Base-by-base conservation (phyloP, 2,888 invertebrate genomes). In the Netelia inedita region DNA sequence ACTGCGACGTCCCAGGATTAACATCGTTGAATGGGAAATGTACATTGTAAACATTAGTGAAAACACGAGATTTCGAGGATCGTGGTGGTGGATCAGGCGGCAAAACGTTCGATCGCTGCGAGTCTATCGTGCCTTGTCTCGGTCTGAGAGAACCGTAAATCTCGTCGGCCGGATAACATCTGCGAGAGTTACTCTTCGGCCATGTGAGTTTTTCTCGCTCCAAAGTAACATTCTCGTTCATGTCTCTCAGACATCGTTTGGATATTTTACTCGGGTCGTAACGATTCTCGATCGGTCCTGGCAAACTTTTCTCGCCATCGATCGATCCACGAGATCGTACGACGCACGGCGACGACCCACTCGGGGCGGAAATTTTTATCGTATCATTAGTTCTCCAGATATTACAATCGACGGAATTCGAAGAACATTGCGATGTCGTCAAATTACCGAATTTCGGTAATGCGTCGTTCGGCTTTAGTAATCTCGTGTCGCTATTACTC, bases 21-120 rank as follows among this genome's bases (percentile, higher is more conserved):
- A 14, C 10, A 53, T 57, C n/a, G 19, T 68, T 73, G 59, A 72
- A 66, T 23, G 73, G 10, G 59, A 46, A 66, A 10, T 53, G 11
- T 9, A 65, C n/a, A 1, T 65, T 65, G n/a, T 41, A 50, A 16
- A 71, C 76, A 19, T 82, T 88, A 55, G 88, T 10, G 53, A 80
- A 73, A 72, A 90, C 75, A 35, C 86, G 82, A 68, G 89, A 83
- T 96, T 95, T 89, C 95, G 95, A 87, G 96, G 97, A 93, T 97
- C 97, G 88, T 97, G 97, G 97, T 0, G 97, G 97, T 41, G 97
- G 97, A 2, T 96, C 96, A 0, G 97, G 97, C 5, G 97, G 97
- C 53, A 95, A 86, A 10, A 84, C 75, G 66, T 83, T 83, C 35
- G 0, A 19, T 1, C 8, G 46, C 55, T 19, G 9, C n/a, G 10